A percentile compares a stretch with the other conserved stretches of the same genome.
Conservation (phyloP, 2,113 vertebrate species). For the Bubo scandiacus region DNA sequence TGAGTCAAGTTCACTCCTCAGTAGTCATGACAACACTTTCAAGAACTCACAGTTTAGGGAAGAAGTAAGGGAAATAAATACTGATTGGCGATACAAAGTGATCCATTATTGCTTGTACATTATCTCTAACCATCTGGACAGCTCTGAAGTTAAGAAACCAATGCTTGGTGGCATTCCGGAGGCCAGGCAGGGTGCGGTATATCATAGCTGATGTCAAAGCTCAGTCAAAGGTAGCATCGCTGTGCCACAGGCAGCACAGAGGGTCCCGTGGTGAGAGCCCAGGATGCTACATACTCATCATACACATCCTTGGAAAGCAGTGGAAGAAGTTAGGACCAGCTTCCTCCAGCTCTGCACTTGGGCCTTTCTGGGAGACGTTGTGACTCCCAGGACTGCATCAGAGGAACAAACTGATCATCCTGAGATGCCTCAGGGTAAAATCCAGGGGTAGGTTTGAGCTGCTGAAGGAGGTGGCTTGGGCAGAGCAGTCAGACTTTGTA, state of each 20-base stretch:
- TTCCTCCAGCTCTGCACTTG: neutral
- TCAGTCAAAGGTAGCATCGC: neutral
- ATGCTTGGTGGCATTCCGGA: neutral
- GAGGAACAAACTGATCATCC: neutral
- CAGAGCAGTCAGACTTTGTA: neutral
- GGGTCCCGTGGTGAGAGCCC: neutral
- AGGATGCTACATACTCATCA: neutral
- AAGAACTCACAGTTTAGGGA: constrained; percentile 6
- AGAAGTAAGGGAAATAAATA: constrained; percentile 25
- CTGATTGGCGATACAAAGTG: neutral
- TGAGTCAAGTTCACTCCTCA: constrained; percentile 52
- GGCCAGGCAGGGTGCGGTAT: neutral
- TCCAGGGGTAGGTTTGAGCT: neutral
- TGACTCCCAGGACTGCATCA: neutral
- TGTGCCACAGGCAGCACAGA: neutral
- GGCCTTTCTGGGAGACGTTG: neutral
- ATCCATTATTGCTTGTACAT: neutral
- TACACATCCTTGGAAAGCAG: neutral
- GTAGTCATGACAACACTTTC: constrained; percentile 69
- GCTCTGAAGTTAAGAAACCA: neutral
- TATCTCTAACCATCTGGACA: neutral
- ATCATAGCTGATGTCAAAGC: neutral
- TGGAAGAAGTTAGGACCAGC: neutral
- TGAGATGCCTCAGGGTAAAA: neutral
- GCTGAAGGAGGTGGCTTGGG: neutral